phyloP scores from a whole-genome alignment of 2,888 invertebrate species.

The Caenorhabditis afra region DNA sequence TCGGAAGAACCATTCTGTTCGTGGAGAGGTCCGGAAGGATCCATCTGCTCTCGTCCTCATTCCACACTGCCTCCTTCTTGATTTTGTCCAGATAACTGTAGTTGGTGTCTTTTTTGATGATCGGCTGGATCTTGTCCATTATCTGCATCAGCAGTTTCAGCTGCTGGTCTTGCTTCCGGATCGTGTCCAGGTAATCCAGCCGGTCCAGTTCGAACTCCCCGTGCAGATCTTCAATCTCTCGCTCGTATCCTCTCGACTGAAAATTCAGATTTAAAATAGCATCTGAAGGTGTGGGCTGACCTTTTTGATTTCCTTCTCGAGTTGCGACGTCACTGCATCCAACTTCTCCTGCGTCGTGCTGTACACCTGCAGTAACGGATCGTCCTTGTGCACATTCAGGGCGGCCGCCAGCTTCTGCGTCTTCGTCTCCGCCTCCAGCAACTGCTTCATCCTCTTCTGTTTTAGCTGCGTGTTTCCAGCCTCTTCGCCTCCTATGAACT shows the following conservation, averaged over 20 bases:
- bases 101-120: conserved; percentile 82
- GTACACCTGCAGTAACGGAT: conserved; percentile 87
- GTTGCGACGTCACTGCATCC: conserved; percentile 85
- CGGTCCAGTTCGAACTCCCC: conserved; percentile 89
- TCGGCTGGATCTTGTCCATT: conserved; percentile 84
- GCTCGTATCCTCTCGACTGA: conserved; percentile 85
- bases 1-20: conserved; percentile 86
- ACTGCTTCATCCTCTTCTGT: conserved; percentile 86
- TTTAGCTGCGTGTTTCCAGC: conserved; percentile 86
- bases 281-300: conserved; percentile 3
- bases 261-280: conserved; percentile 31
- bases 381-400: conserved; percentile 84
- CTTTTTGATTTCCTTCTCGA: conserved; percentile 83
- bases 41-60: conserved; percentile 85
- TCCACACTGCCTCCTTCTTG: conserved; percentile 86
- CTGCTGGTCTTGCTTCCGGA: conserved; percentile 86
- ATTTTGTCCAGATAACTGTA: conserved; percentile 85
- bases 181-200: conserved; percentile 89
- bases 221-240: conserved; percentile 88
- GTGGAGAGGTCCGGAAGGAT: conserved; percentile 85
- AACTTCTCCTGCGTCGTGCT: conserved; percentile 88
- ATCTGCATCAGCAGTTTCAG: conserved; percentile 84
- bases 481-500: conserved; percentile 88
- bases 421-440: conserved; percentile 85
- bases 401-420: conserved; percentile 79